phyloP scores from a whole-genome alignment of 2,113 vertebrate species.

The Podarcis raffonei region DNA sequence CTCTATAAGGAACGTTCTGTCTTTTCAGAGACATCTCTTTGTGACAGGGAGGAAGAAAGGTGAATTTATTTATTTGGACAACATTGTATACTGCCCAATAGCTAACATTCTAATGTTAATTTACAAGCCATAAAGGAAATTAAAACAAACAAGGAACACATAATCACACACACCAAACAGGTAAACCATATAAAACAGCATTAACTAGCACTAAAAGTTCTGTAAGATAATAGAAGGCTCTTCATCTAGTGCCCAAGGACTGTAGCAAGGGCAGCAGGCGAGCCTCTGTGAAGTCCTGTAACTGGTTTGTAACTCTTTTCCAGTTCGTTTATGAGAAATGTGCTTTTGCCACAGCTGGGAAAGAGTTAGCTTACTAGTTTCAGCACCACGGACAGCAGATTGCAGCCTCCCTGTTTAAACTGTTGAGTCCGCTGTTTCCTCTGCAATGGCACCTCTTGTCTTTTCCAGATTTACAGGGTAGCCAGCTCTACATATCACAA shows the following conservation, averaged over 20 bases:
- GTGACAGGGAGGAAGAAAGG: not conserved
- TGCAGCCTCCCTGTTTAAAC: not conserved
- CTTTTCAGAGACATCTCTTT: not conserved
- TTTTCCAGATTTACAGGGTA: not conserved
- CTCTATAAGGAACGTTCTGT: not conserved
- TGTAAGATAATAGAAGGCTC: too few species aligned
- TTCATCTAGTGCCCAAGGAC: not conserved
- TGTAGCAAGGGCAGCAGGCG: not conserved
- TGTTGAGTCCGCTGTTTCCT: not conserved
- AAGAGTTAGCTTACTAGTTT: not conserved
- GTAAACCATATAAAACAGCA: too few species aligned
- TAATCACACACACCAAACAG: too few species aligned
- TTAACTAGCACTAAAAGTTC: too few species aligned
- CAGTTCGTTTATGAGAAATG: too few species aligned
- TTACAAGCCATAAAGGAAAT: too few species aligned
- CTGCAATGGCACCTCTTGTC: not conserved
- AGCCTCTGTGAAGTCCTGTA: not conserved
- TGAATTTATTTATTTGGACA: not conserved
- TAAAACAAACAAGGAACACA: too few species aligned
- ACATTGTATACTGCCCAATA: too few species aligned
- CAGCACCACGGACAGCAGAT: not conserved
- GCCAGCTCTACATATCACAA: not conserved
- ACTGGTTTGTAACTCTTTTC: not conserved
- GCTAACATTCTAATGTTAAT: too few species aligned
- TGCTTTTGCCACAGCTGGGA: too few species aligned